phyloP scores from a whole-genome alignment of 2,113 vertebrate genomes.

The Heptranchias perlo region DNA sequence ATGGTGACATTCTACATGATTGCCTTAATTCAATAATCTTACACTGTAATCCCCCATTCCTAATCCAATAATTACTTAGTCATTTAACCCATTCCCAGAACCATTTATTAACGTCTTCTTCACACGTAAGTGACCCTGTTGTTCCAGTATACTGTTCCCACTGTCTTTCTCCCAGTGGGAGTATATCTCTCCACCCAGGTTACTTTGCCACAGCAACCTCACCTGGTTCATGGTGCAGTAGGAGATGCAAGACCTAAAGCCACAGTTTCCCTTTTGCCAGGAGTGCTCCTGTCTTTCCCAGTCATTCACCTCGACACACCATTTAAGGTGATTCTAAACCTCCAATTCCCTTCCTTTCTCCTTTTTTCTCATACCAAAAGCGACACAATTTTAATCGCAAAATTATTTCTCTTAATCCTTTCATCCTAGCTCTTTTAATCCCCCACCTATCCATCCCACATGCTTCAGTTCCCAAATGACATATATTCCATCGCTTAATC shows the following conservation, averaged over 20 bases:
- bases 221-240: neutral
- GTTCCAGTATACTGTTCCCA: conserved; percentile 34
- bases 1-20: conserved; percentile 9
- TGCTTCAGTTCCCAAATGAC: conserved; percentile 14
- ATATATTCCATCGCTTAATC: neutral
- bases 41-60: neutral
- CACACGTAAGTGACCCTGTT: conserved; percentile 6
- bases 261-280: neutral
- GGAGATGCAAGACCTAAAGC: neutral
- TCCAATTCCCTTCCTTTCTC: neutral
- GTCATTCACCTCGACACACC: neutral
- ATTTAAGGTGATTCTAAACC: neutral
- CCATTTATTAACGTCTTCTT: conserved; percentile 24
- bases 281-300: neutral
- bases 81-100: conserved; percentile 32
- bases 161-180: neutral
- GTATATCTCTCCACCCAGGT: neutral
- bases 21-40: conserved; percentile 13
- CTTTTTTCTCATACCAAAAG: neutral
- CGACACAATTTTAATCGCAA: neutral
- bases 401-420: neutral
- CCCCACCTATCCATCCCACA: neutral
- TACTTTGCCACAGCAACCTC: neutral
- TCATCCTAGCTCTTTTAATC: neutral
- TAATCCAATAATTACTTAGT: conserved; percentile 31